A percentile compares a stretch with the other conserved stretches of the same genome.
phyloP scores from a whole-genome alignment of 2,797 vertebrate species.

The Hipposideros larvatus region DNA sequence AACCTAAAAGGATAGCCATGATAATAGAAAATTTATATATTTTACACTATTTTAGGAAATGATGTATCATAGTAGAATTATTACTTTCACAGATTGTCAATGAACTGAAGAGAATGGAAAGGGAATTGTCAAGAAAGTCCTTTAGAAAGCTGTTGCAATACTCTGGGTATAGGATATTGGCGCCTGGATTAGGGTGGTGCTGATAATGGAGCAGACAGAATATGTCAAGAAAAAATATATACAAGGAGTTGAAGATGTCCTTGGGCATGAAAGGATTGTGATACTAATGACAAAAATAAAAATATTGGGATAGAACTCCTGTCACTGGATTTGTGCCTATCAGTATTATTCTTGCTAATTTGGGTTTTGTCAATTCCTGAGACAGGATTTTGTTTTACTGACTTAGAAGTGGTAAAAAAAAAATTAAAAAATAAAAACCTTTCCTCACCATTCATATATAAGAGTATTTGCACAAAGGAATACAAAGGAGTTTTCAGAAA shows the following conservation, averaged over 20 bases:
- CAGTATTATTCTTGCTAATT: not conserved
- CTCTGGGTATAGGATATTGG: not conserved
- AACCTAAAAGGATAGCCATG: not conserved
- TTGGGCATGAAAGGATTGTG: not conserved
- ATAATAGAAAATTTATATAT: not conserved
- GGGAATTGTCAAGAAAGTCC: not conserved
- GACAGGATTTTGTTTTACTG: not conserved
- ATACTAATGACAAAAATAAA: not conserved
- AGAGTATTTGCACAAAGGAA: not conserved
- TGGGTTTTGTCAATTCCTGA: not conserved
- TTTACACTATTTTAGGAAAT: conserved; percentile 9
- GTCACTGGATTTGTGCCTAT: not conserved
- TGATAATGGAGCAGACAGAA: not conserved
- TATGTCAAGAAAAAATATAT: not conserved
- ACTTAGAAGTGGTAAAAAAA: not conserved
- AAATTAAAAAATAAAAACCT: not conserved
- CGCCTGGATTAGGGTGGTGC: not conserved
- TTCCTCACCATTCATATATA: not conserved
- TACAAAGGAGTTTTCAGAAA: conserved; percentile 19
- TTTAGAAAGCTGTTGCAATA: not conserved
- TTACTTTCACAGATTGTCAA: not conserved
- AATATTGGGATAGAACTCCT: not conserved
- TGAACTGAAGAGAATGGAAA: conserved; percentile 7
- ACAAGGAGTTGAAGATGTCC: not conserved
- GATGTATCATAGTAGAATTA: not conserved